These are phyloP conservation scores for Cuniculus paca DNA, from an alignment of 2,797 vertebrate species.

Conservation along the genomic window DNA sequence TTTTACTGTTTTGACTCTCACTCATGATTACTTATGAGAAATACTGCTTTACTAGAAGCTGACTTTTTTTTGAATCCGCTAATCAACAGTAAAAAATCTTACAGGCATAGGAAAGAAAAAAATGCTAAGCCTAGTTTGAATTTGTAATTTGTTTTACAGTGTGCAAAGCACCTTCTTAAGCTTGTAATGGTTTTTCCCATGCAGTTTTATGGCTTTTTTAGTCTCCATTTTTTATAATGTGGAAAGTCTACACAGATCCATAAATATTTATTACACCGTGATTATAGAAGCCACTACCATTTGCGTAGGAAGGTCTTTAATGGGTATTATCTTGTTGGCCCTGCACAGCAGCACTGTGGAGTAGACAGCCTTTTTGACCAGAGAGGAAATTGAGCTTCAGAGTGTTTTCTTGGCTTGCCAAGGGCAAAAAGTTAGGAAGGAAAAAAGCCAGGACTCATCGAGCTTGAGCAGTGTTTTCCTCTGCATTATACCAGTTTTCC, in stretches of 20 bases:
- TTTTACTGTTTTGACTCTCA: background rate
- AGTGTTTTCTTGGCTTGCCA: background rate
- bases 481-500: background rate
- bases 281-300: background rate
- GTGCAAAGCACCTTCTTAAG: slow-evolving; percentile 54
- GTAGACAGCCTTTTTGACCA: background rate
- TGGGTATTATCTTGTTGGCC: background rate
- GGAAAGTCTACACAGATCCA: slow-evolving; percentile 18
- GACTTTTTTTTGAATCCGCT: background rate
- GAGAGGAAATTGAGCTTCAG: background rate
- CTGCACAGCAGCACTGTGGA: background rate
- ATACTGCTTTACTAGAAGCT: slow-evolving; percentile 20
- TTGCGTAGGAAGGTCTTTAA: slow-evolving; percentile 28
- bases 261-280: slow-evolving; percentile 72
- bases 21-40: slow-evolving; percentile 42
- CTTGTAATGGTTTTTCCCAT: background rate
- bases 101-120: background rate
- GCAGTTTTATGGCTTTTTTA: slow-evolving; percentile 52
- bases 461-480: background rate
- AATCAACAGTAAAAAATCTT: slow-evolving; percentile 50
- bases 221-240: slow-evolving; percentile 1
- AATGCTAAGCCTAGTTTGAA: background rate
- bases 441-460: slow-evolving; percentile 11
- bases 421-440: background rate
- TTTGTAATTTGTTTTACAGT: slow-evolving; percentile 59